phyloP scores from a whole-genome alignment of 2,797 vertebrate genomes.

The Nothura maculosa region DNA sequence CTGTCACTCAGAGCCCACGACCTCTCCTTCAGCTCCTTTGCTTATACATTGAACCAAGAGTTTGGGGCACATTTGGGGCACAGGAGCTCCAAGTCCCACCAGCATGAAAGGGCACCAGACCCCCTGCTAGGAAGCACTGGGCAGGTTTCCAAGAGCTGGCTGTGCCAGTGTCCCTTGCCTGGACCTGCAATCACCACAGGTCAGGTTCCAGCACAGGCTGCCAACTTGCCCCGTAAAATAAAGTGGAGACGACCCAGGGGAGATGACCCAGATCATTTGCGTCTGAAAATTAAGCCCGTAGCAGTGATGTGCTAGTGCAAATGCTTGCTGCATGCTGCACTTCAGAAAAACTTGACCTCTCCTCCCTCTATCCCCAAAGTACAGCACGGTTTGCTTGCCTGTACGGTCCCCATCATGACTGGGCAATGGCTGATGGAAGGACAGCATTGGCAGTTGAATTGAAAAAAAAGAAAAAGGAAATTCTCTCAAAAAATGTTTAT shows the following conservation, averaged over 20 bases:
- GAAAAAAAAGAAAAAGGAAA: neutral
- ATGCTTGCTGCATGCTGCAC: accelerated
- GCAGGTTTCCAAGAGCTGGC: neutral
- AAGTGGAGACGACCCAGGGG: neutral
- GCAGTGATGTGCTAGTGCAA: neutral
- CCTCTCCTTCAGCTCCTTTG: neutral
- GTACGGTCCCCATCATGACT: accelerated
- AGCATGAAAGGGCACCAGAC: neutral
- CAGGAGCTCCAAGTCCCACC: neutral
- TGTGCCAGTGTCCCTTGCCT: neutral
- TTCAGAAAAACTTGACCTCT: neutral
- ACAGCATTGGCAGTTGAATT: neutral
- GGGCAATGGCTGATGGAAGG: neutral
- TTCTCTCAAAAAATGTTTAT: neutral
- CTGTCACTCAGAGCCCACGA: neutral
- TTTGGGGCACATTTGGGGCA: neutral
- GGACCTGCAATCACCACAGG: neutral
- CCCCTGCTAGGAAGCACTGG: neutral
- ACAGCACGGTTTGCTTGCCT: neutral
- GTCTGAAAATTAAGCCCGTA: neutral
- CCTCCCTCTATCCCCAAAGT: accelerated
- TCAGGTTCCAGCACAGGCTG: neutral
- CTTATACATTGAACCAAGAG: neutral
- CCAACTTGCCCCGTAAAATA: neutral
- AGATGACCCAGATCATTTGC: neutral